phyloP scores from a whole-genome alignment of 2,113 vertebrate species.

The Pagrus major region DNA sequence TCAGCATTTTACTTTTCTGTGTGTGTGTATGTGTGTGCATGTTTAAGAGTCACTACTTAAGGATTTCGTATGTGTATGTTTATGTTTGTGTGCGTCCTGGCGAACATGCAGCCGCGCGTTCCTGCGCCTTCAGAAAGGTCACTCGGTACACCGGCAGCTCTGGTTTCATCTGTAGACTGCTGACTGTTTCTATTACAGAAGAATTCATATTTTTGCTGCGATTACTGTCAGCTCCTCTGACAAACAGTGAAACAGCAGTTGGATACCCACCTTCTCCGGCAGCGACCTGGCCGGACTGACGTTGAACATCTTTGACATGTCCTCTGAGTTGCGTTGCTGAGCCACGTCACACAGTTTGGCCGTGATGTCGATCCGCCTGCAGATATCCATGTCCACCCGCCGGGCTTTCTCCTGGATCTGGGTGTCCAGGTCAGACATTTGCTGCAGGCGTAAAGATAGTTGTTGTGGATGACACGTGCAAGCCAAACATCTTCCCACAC shows the following conservation, averaged over 20 bases:
- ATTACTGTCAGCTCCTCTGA: constrained; percentile 23
- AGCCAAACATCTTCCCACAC: background rate
- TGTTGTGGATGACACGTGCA: background rate
- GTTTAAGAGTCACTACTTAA: constrained; percentile 4
- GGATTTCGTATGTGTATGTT: constrained; percentile 45
- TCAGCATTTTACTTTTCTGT: constrained; percentile 64
- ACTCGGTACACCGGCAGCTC: constrained; percentile 44
- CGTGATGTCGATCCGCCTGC: constrained; percentile 98
- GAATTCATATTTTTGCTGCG: constrained; percentile 39
- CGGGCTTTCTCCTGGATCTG: constrained; percentile 99
- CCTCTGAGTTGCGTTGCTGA: constrained; percentile 99
- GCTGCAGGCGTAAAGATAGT: constrained; percentile 82
- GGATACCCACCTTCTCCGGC: constrained; percentile 70
- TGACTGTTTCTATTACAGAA: constrained; percentile 38
- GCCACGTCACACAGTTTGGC: constrained; percentile 99
- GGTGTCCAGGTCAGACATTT: constrained; percentile 98
- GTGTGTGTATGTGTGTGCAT: constrained; percentile 5
- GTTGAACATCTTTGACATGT: constrained; percentile 98
- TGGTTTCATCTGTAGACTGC: constrained; percentile 44
- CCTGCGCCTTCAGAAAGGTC: constrained; percentile 31
- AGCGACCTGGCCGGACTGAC: constrained; percentile 84
- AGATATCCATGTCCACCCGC: constrained; percentile 99
- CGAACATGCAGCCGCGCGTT: background rate
- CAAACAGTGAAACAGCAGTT: constrained; percentile 8
- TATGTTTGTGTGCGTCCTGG: constrained; percentile 17